phyloP scores from a whole-genome alignment of 2,888 invertebrate genomes.

The Chrysotoxum bicinctum region DNA sequence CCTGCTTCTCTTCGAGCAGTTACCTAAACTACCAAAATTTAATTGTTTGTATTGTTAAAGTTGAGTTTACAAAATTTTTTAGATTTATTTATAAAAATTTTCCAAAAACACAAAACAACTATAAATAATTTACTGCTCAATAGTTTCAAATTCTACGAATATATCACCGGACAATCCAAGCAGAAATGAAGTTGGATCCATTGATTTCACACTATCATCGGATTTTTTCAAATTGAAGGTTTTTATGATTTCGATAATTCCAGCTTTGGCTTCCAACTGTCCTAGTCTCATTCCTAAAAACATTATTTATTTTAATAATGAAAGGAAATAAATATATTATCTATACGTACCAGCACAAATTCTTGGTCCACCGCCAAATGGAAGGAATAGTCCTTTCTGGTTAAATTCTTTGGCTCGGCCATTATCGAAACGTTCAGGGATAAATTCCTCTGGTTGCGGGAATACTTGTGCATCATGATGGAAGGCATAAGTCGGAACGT shows the following conservation, averaged over 20 bases:
- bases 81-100: not conserved
- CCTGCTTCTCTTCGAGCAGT: too few species aligned
- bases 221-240: conserved; percentile 72
- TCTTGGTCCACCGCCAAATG: conserved; percentile 79
- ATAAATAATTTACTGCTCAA: not conserved
- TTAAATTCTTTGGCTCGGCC: conserved; percentile 74
- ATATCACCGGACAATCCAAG: conserved; percentile 75
- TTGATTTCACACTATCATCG: not conserved
- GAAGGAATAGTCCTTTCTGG: conserved; percentile 76
- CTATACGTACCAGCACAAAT: conserved; percentile 76
- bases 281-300: conserved; percentile 75
- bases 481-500: conserved; percentile 79
- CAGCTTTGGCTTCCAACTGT: conserved; percentile 75
- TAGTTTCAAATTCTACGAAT: conserved; percentile 74
- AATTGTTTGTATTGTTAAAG: too few species aligned
- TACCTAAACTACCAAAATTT: too few species aligned
- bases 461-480: conserved; percentile 77
- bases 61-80: too few species aligned
- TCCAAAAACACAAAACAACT: not conserved
- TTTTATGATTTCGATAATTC: conserved; percentile 74
- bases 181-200: conserved; percentile 74
- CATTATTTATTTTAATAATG: not conserved
- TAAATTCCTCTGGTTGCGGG: conserved; percentile 75
- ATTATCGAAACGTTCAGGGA: conserved; percentile 78
- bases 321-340: not conserved